Evolutionary conservation across 2,113 vertebrate species (phyloP).

Genomic region (Gnathonemus echidnorhynchus): DNA sequence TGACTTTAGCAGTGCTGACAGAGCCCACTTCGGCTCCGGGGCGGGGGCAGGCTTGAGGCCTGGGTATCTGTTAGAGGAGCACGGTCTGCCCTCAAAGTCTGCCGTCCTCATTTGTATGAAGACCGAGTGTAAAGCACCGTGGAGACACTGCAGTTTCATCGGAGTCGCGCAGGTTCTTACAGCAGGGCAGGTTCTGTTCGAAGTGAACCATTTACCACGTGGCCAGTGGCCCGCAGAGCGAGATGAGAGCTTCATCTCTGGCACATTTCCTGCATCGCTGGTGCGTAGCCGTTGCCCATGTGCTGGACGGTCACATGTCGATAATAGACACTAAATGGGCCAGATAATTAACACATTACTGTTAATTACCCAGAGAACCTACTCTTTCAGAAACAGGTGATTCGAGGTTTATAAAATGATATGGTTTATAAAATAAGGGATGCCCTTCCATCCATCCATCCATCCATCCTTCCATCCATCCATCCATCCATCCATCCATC

Average conservation of each 20-base stretch:
- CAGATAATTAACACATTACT: neutral
- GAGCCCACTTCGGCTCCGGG: neutral
- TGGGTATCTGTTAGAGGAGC: conserved; percentile 5
- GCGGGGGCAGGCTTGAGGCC: neutral
- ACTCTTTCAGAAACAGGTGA: neutral
- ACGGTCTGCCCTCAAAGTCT: neutral
- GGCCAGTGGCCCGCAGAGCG: neutral
- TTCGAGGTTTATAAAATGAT: neutral
- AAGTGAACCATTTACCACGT: neutral
- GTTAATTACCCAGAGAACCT: neutral
- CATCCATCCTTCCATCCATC: no score
- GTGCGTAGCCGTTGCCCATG: neutral
- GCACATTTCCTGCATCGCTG: neutral
- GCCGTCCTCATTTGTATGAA: neutral
- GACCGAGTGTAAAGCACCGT: neutral
- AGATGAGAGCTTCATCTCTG: neutral
- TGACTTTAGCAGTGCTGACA: neutral
- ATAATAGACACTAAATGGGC: neutral
- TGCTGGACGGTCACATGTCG: neutral
- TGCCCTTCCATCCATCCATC: neutral
- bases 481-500: neutral
- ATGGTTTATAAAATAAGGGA: neutral
- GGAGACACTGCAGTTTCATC: neutral
- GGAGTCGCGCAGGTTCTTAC: neutral
- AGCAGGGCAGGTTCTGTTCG: neutral